Conservation (phyloP, 2,888 invertebrate genomes). For the Apeira syringaria region DNA sequence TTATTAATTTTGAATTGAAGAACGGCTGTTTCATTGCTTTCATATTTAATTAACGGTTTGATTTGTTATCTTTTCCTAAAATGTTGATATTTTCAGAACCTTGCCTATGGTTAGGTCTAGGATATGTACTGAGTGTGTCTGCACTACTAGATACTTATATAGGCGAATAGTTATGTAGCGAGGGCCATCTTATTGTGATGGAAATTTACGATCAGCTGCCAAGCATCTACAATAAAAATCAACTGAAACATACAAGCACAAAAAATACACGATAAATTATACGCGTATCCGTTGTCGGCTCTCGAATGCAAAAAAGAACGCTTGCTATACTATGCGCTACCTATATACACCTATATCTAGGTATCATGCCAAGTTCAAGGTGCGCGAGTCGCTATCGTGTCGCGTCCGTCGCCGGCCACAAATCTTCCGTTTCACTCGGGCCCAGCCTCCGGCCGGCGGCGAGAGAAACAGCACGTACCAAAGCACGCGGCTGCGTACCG, state of each 20-base stretch:
- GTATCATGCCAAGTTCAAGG: conserved; percentile 33
- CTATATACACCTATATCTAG: conserved; percentile 12
- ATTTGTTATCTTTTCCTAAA: too few species aligned
- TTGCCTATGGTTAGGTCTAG: too few species aligned
- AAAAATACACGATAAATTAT: not conserved
- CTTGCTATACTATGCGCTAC: not conserved
- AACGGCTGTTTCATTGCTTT: conserved; percentile 4
- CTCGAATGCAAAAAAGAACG: conserved; percentile 19
- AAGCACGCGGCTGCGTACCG: conserved; percentile 83
- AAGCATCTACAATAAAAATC: not conserved
- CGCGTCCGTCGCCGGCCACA: conserved; percentile 54
- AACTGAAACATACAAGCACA: conserved; percentile 3
- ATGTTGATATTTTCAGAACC: too few species aligned
- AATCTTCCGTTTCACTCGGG: conserved; percentile 82
- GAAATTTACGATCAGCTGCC: too few species aligned
- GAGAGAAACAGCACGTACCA: conserved; percentile 82
- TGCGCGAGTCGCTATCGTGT: conserved; percentile 38
- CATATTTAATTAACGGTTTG: conserved; percentile 12
- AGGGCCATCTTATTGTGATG: too few species aligned
- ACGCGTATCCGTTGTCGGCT: conserved; percentile 9
- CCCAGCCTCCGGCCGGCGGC: conserved; percentile 73
- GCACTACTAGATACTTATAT: too few species aligned
- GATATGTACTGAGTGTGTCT: too few species aligned
- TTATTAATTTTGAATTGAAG: conserved; percentile 15
- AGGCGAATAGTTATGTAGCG: too few species aligned